Percentiles rank a stretch among this genome's conserved stretches.
phyloP scores from a whole-genome alignment of 2,888 invertebrate species.

The Norana najaformis region DNA sequence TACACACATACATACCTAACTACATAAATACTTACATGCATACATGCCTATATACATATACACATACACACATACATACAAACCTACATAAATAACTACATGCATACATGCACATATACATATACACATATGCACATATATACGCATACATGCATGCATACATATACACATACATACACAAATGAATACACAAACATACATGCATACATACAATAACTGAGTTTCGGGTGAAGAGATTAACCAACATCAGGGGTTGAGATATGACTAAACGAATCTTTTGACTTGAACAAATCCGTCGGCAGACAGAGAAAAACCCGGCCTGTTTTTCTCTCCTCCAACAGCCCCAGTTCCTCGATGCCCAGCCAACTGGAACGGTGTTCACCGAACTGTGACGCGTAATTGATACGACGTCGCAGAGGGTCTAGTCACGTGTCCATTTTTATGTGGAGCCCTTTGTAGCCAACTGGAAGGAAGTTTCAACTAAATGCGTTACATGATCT shows the following conservation, averaged over 20 bases:
- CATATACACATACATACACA: neutral
- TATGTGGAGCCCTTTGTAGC: neutral
- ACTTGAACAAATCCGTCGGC: neutral
- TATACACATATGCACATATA: neutral
- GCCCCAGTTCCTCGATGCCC: neutral
- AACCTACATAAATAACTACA: neutral
- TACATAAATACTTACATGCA: neutral
- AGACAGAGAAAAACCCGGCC: neutral
- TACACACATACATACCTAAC: neutral
- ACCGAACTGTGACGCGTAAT: neutral
- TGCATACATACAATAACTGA: too few species aligned
- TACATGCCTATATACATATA: too few species aligned
- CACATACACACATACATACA: neutral
- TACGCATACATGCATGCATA: neutral
- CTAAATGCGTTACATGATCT: too few species aligned
- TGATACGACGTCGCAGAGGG: neutral
- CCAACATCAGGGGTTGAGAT: neutral
- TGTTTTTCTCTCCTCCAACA: neutral
- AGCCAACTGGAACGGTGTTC: neutral
- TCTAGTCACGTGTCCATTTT: neutral
- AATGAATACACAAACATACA: neutral
- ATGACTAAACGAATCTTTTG: neutral
- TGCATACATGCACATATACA: neutral
- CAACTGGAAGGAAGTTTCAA: too few species aligned
- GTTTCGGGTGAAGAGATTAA: too few species aligned